Evolutionary conservation across 1,140 invertebrate species (phyloP).

Genomic region (Watersipora subatra): DNA sequence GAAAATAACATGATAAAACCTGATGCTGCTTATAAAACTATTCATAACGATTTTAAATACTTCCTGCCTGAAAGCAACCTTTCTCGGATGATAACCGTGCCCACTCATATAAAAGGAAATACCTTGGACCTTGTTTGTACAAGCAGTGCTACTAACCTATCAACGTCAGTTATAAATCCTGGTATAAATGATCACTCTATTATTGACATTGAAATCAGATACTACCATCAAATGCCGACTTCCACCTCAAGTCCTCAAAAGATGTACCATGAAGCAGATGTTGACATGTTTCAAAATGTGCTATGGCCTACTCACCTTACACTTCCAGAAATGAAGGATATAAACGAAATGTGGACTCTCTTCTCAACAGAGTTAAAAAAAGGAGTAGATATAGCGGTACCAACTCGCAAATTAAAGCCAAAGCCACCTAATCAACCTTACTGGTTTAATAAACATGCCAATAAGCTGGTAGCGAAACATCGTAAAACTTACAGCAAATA

Average conservation of each 20-base stretch:
- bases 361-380: not conserved
- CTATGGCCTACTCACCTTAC: not conserved
- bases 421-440: not conserved
- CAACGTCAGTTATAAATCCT: not conserved
- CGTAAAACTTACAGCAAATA: not conserved
- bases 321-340: not conserved
- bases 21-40: not conserved
- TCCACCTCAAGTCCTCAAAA: not conserved
- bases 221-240: not conserved
- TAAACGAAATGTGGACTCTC: not conserved
- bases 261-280: not conserved
- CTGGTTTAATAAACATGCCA: not conserved
- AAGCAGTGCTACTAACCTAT: not conserved
- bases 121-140: not conserved
- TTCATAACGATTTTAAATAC: not conserved
- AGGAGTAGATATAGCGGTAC: not conserved
- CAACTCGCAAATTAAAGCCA: not conserved
- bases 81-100: not conserved
- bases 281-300: not conserved
- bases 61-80: not conserved
- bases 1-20: not conserved
- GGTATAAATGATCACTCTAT: not conserved
- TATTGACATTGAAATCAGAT: not conserved
- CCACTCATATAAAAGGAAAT: not conserved
- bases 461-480: not conserved